phyloP scores from a whole-genome alignment of 37 sponge, comb jelly and placozoan genomes.

The Mnemiopsis leidyi region DNA sequence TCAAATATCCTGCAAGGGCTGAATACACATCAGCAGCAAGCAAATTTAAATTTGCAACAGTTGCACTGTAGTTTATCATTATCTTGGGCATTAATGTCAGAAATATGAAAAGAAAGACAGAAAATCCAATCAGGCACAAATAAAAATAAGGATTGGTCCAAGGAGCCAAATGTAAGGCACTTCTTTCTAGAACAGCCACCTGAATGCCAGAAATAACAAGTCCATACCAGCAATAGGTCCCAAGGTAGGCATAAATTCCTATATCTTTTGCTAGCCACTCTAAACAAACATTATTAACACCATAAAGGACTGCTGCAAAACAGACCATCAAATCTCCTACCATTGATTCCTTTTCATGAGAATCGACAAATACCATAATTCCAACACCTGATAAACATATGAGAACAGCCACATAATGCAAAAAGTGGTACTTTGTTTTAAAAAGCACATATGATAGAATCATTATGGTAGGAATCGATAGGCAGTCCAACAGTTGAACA shows the following conservation, averaged over 20 bases:
- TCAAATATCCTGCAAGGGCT: slow-evolving; percentile 18
- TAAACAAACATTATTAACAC: slow-evolving; percentile 26
- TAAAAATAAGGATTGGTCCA: not conserved
- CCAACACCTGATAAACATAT: slow-evolving; percentile 44
- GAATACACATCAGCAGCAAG: slow-evolving; percentile 63
- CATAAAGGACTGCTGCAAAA: slow-evolving; percentile 6
- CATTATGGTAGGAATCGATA: slow-evolving; percentile 50
- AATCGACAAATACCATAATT: slow-evolving; percentile 43
- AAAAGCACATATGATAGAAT: slow-evolving; percentile 25
- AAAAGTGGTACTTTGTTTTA: not conserved
- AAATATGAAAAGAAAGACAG: slow-evolving; percentile 36
- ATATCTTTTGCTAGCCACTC: slow-evolving; percentile 61
- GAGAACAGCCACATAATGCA: slow-evolving; percentile 49
- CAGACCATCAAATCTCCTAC: slow-evolving; percentile 19
- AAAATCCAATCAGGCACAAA: not conserved
- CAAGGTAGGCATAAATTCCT: slow-evolving; percentile 11
- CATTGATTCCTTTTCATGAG: slow-evolving; percentile 28
- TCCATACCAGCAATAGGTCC: slow-evolving; percentile 50
- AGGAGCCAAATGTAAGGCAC: not conserved
- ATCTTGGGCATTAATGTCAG: slow-evolving; percentile 17
- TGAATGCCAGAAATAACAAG: slow-evolving; percentile 38
- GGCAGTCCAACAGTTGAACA: slow-evolving; percentile 30
- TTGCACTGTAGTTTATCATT: slow-evolving; percentile 41
- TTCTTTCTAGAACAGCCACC: slow-evolving; percentile 15
- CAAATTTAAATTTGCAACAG: slow-evolving; percentile 36